Conservation (phyloP, 2,113 vertebrate genomes). For the Apteryx mantelli region DNA sequence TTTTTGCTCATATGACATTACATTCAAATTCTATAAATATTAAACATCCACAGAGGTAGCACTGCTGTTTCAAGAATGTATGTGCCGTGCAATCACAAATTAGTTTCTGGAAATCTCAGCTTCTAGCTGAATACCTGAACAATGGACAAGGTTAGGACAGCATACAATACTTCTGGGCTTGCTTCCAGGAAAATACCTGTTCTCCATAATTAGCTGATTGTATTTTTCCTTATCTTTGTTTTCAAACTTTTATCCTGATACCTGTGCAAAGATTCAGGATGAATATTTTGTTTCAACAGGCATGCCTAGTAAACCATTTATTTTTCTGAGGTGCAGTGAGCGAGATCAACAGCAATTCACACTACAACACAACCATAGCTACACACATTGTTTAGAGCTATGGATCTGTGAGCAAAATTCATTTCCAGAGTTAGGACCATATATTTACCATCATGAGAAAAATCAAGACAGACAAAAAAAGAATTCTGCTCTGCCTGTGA, state of each 20-base stretch:
- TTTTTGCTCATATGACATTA: slow-evolving; percentile 61
- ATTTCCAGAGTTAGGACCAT: slow-evolving; percentile 6
- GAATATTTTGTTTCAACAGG: slow-evolving; percentile 2
- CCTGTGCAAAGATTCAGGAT: neutral
- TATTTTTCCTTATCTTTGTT: neutral
- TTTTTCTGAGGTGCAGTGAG: slow-evolving; percentile 17
- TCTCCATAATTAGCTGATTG: neutral
- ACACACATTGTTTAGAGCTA: slow-evolving; percentile 6
- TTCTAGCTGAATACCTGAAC: slow-evolving; percentile 41
- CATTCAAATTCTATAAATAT: slow-evolving; percentile 68
- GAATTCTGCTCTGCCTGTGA: neutral
- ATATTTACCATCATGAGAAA: neutral
- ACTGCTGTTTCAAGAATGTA: slow-evolving; percentile 25
- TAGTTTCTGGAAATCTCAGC: slow-evolving; percentile 42
- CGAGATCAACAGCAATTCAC: slow-evolving; percentile 42
- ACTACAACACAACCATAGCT: neutral
- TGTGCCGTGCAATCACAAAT: slow-evolving; percentile 39
- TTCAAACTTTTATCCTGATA: neutral
- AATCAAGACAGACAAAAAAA: neutral
- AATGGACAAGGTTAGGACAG: slow-evolving; percentile 36
- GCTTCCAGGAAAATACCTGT: slow-evolving; percentile 47
- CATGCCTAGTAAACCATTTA: neutral
- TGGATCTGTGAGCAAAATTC: slow-evolving; percentile 40
- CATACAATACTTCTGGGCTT: neutral
- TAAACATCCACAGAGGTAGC: slow-evolving; percentile 18